Base-by-base conservation (phyloP, 2,113 vertebrate species). In the Planiliza haematocheilus region DNA sequence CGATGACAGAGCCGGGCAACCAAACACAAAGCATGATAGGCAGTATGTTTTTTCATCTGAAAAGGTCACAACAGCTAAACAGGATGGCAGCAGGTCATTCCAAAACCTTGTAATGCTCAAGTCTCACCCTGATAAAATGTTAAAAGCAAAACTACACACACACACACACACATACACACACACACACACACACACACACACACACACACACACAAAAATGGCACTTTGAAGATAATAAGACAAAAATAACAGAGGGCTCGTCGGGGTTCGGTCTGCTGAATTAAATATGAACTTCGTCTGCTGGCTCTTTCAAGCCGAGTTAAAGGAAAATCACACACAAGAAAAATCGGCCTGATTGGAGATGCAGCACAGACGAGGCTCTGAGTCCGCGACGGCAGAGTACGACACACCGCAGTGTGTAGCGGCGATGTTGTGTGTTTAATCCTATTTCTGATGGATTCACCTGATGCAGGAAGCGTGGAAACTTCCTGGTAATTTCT, bases 241-340 rank as follows among this genome's bases (percentile, higher is more conserved):
- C 38, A 37, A 24, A 77, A 70, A 70, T 79, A 70, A 80, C 63
- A 76, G 74, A 72, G 36, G 55, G 73, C 65, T 49, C 58, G 70
- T 48, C 12, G 41, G 20, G 41, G 34, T 49, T 48, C n/a, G 3
- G 41, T 42, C 52, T 56, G 1, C 59, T 76, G 82, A 69, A 77
- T 82, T 70, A 70, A 72, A 81, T 21, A 86, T 82, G 79, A 83
- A 49, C 66, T 61, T 77, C 16, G 18, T 72, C 55, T 65, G 60
- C 24, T 30, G 24, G 24, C 24, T 30, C 24, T 30, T 30, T 5
- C 5, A 30, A 30, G n/a, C 8, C 1, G 21, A 70, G 36, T 75
- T 69, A 52, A 59, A 69, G 75, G 51, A 59, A 73, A 70, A 61
- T 81, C 77, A 66, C 50, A 41, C 10, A 42, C n/a, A n/a, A 74